Percentiles rank a stretch among this genome's conserved stretches.
These are phyloP conservation scores for Hippolais icterina DNA, from an alignment of 2,113 vertebrate genomes.

Conservation along the genomic window DNA sequence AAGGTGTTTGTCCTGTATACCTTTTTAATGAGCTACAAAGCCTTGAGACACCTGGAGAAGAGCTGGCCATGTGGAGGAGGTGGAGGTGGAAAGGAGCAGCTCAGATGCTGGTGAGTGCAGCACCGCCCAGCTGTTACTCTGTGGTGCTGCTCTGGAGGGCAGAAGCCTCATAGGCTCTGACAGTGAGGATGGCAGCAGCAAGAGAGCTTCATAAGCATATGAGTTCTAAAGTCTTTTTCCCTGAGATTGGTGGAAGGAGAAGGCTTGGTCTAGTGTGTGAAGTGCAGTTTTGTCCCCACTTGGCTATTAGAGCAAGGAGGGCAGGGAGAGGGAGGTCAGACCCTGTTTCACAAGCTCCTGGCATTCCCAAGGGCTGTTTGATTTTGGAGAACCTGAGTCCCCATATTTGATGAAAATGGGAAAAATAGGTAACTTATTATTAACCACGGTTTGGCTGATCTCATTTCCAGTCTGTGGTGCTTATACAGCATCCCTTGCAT, in stretches of 20 bases:
- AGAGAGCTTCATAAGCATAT: rapidly evolving
- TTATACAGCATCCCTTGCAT: rapidly evolving
- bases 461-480: not conserved
- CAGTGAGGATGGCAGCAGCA: not conserved
- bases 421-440: not conserved
- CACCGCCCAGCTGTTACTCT: not conserved
- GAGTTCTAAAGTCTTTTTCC: not conserved
- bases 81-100: not conserved
- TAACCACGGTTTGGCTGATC: not conserved
- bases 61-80: not conserved
- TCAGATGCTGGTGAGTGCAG: not conserved
- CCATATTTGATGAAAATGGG: not conserved
- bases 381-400: rapidly evolving
- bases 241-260: rapidly evolving
- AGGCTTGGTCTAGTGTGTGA: not conserved
- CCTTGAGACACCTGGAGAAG: not conserved
- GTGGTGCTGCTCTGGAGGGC: not conserved
- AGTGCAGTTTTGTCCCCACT: not conserved
- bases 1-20: rapidly evolving
- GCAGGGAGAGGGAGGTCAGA: not conserved
- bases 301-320: rapidly evolving
- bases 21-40: not conserved
- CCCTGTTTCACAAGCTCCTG: not conserved
- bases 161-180: rapidly evolving
- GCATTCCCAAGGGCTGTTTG: rapidly evolving